phyloP scores from a whole-genome alignment of 2,888 invertebrate species.

The Ametastegia equiseti region DNA sequence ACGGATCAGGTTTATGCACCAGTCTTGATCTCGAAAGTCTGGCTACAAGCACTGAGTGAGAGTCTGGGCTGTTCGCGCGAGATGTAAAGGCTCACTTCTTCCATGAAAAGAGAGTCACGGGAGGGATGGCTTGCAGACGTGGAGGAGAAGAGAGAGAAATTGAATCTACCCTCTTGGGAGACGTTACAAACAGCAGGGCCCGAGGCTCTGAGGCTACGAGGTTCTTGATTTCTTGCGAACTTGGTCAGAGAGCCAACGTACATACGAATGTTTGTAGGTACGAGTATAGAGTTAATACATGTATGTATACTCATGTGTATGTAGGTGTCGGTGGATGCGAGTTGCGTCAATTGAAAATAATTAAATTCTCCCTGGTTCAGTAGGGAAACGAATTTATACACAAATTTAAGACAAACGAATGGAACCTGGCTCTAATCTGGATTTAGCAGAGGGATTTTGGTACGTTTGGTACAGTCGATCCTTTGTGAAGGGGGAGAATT shows the following conservation, averaged over 20 bases:
- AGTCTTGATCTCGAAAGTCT: constrained; percentile 21
- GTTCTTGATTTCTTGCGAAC: constrained; percentile 36
- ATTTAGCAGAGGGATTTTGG: constrained; percentile 20
- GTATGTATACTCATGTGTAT: background rate
- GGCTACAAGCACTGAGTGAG: constrained; percentile 19
- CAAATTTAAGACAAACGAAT: constrained; percentile 29
- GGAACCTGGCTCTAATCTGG: constrained; percentile 34
- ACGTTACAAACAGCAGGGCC: constrained; percentile 48
- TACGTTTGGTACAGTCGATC: constrained; percentile 23
- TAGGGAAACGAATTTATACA: constrained; percentile 29
- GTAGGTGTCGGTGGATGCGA: background rate
- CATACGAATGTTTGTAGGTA: background rate
- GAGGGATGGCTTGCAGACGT: background rate
- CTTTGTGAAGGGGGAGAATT: constrained; percentile 36
- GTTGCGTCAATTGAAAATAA: constrained; percentile 23
- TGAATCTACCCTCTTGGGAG: constrained; percentile 49
- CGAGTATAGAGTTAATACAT: background rate
- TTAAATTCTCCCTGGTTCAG: constrained; percentile 29
- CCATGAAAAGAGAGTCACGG: constrained; percentile 32
- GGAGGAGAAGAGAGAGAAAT: constrained; percentile 47
- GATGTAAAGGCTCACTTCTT: constrained; percentile 31
- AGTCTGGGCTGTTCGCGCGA: constrained; percentile 9
- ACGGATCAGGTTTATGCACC: constrained; percentile 24
- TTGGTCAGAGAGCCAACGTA: constrained; percentile 12
- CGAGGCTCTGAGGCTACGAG: background rate